These are phyloP conservation scores for Yponomeuta sedellus DNA, from an alignment of 2,888 invertebrate species.

Conservation along the genomic window DNA sequence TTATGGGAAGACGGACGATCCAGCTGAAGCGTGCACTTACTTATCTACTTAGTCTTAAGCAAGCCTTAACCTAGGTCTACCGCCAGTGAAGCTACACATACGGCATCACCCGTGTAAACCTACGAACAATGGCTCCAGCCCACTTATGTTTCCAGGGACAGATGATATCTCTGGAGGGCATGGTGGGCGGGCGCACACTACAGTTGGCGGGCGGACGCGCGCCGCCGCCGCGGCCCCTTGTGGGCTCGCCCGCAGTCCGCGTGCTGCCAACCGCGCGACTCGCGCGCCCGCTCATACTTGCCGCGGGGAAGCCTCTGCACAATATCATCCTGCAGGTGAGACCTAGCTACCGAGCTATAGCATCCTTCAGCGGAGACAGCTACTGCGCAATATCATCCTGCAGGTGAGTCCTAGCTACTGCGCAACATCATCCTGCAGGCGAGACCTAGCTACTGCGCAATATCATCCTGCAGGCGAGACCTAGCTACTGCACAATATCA, in stretches of 20 bases:
- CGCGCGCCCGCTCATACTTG: slow-evolving; percentile 53
- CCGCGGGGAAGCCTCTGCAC: slow-evolving; percentile 55
- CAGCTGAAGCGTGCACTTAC: too few relatives aligned
- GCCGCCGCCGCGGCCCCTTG: slow-evolving; percentile 25
- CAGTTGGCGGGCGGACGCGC: slow-evolving; percentile 23
- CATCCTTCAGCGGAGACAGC: too few relatives aligned
- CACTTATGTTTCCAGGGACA: slow-evolving; percentile 40
- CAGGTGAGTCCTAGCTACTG: slow-evolving; percentile 37
- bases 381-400: slow-evolving; percentile 59
- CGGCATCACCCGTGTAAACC: too few relatives aligned
- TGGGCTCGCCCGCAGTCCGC: slow-evolving; percentile 37
- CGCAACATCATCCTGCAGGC: not conserved
- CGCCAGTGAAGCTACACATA: too few relatives aligned
- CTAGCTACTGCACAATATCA: not conserved
- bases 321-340: slow-evolving; percentile 62
- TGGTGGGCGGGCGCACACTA: slow-evolving; percentile 30
- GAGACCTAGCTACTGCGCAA: not conserved
- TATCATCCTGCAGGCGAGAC: not conserved
- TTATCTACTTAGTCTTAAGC: too few relatives aligned
- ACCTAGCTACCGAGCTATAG: not conserved
- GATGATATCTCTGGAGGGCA: slow-evolving; percentile 57
- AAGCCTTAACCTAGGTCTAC: too few relatives aligned
- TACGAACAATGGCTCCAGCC: not conserved
- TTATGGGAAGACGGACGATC: too few relatives aligned
- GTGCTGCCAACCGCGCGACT: slow-evolving; percentile 30